phyloP scores from a whole-genome alignment of 2,113 vertebrate genomes.

The Barnardius zonarius region DNA sequence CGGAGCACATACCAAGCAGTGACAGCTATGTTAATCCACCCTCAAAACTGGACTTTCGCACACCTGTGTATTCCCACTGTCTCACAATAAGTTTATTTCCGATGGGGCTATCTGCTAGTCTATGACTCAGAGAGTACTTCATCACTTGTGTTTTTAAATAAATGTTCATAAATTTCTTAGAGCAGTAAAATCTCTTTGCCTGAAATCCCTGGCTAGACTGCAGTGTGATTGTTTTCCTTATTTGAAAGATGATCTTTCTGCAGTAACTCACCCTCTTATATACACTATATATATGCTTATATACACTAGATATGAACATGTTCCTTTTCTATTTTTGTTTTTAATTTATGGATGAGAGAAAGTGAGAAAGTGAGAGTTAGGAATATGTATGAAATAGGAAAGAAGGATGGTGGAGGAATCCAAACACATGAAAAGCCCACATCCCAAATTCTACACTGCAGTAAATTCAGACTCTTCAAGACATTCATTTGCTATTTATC shows the following conservation, averaged over 20 bases:
- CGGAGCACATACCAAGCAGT: background rate
- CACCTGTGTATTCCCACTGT: background rate
- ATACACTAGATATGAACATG: rapidly evolving
- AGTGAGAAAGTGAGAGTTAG: background rate
- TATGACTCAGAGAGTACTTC: background rate
- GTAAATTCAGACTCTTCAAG: background rate
- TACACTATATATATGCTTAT: background rate
- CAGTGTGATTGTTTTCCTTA: background rate
- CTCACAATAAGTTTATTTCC: background rate
- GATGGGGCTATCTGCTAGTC: background rate
- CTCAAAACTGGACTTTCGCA: background rate
- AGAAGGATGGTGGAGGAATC: rapidly evolving
- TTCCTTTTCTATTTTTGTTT: background rate
- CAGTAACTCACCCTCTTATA: background rate
- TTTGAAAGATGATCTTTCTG: background rate
- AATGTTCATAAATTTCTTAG: background rate
- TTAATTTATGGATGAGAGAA: background rate
- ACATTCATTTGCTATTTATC: background rate
- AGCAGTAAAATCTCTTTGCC: background rate
- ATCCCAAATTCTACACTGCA: background rate
- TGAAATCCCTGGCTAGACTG: background rate
- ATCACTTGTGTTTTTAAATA: background rate
- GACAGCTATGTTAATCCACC: background rate
- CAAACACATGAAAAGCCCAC: rapidly evolving
- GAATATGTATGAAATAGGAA: background rate